These are phyloP conservation scores for Laothoe populi DNA, from an alignment of 2,888 invertebrate genomes.

Conservation along the genomic window DNA sequence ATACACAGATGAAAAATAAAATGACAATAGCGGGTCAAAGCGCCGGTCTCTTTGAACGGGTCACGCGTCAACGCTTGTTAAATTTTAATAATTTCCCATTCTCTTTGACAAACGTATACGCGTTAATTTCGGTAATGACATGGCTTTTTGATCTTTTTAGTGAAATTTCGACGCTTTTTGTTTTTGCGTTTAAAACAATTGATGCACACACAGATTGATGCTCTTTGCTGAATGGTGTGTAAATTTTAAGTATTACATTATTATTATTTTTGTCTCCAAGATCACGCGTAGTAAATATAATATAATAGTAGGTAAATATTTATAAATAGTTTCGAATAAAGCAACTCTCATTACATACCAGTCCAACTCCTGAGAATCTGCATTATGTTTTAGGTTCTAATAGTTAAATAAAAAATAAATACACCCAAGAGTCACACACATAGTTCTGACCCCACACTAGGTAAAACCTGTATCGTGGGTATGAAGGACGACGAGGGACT, in stretches of 20 bases:
- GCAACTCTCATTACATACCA: background rate
- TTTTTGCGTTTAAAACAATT: slow-evolving; percentile 35
- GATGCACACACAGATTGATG: no score
- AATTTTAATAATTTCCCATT: slow-evolving; percentile 63
- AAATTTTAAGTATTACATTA: no score
- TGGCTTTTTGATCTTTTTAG: slow-evolving; percentile 29
- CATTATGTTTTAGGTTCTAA: no score
- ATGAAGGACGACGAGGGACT: no score
- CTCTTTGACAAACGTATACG: slow-evolving; percentile 52
- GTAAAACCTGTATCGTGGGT: no score
- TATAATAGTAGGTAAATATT: no score
- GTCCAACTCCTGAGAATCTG: no score
- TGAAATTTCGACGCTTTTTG: slow-evolving; percentile 9
- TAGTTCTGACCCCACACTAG: no score
- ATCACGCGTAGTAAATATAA: no score
- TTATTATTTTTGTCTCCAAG: background rate
- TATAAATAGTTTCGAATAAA: no score
- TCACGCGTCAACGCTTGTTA: slow-evolving; percentile 62
- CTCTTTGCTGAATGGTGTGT: background rate
- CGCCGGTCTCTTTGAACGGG: slow-evolving; percentile 63
- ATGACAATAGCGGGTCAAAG: slow-evolving; percentile 57
- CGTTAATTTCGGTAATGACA: slow-evolving; percentile 37
- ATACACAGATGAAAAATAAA: slow-evolving; percentile 51
- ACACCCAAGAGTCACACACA: no score
- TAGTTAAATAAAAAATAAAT: no score